phyloP scores from a whole-genome alignment of 2,888 invertebrate genomes.

The Argynnis bischoffii region DNA sequence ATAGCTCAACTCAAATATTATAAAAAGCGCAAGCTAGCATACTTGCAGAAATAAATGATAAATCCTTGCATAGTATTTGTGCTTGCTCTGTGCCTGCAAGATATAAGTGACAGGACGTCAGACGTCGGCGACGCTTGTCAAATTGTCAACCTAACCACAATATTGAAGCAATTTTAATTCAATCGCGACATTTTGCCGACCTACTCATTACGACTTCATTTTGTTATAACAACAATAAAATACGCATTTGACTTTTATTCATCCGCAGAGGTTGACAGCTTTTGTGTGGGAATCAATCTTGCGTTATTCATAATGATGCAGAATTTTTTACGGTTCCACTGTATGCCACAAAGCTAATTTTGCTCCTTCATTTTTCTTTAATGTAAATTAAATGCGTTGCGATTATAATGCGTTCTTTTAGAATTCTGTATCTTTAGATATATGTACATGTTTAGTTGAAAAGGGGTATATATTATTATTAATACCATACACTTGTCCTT shows the following conservation, averaged over 20 bases:
- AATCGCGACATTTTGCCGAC: constrained; percentile 68
- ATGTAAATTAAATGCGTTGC: constrained; percentile 37
- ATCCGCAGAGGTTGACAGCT: constrained; percentile 66
- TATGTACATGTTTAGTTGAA: constrained; percentile 25
- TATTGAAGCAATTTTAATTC: constrained; percentile 77
- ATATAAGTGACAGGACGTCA: constrained; percentile 51
- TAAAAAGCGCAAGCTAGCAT: no score
- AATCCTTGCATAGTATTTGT: constrained; percentile 28
- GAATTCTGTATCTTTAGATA: constrained; percentile 41
- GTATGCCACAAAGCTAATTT: constrained; percentile 71
- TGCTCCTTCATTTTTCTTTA: constrained; percentile 56
- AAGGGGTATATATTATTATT: constrained; percentile 35
- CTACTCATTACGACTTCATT: constrained; percentile 80
- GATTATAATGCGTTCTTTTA: constrained; percentile 35
- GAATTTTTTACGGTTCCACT: constrained; percentile 68
- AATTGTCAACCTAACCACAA: constrained; percentile 68
- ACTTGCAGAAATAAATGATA: no score
- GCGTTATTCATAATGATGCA: constrained; percentile 69
- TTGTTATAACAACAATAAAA: constrained; percentile 77
- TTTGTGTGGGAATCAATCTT: constrained; percentile 77
- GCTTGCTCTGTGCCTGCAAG: constrained; percentile 40
- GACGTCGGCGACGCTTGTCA: constrained; percentile 77
- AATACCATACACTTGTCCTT: constrained; percentile 38
- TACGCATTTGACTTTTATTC: constrained; percentile 59
- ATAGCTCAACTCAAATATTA: no score